A percentile compares a stretch with the other conserved stretches of the same genome.
These are phyloP conservation scores for Gallinago stenura DNA, from an alignment of 2,797 vertebrate genomes.

Conservation along the genomic window DNA sequence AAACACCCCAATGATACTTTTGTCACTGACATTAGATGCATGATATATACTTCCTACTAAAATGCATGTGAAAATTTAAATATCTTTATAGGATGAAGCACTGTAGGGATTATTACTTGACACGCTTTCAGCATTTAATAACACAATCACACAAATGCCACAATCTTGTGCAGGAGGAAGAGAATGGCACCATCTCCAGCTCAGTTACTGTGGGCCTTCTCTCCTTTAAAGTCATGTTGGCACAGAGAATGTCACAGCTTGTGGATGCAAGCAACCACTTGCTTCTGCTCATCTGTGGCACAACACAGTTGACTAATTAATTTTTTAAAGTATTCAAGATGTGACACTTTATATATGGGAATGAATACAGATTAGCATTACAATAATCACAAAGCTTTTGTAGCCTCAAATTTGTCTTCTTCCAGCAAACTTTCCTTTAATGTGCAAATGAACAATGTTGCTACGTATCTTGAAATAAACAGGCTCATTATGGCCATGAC, in stretches of 20 bases:
- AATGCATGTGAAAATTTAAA: background rate
- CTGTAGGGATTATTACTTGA: background rate
- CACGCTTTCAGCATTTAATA: background rate
- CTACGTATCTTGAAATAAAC: background rate
- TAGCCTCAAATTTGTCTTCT: slow-evolving; percentile 12
- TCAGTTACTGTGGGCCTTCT: background rate
- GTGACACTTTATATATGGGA: slow-evolving; percentile 27
- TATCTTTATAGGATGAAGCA: background rate
- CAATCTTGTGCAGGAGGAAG: background rate
- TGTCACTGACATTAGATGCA: background rate
- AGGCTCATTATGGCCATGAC: background rate
- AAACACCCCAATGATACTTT: background rate
- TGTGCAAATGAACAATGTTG: slow-evolving; percentile 34
- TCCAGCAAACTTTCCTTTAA: slow-evolving; percentile 24
- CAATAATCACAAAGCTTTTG: slow-evolving; percentile 39
- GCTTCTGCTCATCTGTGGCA: slow-evolving; percentile 39
- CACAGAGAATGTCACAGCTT: slow-evolving; percentile 41
- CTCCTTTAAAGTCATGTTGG: background rate
- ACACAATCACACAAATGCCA: background rate
- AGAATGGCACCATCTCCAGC: background rate
- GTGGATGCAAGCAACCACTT: background rate
- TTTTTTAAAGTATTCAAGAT: slow-evolving; percentile 47
- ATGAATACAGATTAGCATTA: slow-evolving; percentile 63
- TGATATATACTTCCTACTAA: background rate
- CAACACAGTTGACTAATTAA: slow-evolving; percentile 57